Base-by-base conservation (phyloP, 2,113 vertebrate genomes). In the Mohoua ochrocephala region DNA sequence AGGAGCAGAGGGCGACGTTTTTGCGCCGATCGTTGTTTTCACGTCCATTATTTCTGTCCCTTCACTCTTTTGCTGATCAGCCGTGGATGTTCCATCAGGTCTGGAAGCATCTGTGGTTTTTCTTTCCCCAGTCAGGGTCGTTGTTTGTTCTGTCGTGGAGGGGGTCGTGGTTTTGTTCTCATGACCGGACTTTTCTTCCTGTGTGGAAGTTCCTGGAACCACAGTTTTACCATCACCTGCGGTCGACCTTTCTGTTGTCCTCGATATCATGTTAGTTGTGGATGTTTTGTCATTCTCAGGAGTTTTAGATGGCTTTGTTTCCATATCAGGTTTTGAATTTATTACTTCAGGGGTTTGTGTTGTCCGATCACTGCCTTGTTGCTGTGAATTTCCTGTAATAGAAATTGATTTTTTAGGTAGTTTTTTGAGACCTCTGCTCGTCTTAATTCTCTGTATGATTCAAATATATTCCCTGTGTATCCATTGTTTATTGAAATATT, bases 341-440 rank as follows among this genome's bases (percentile, higher is more conserved):
- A 0, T 41, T 50, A 2, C 3, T 52, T 9, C 4, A 3, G 3
- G 6, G 1, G 2, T n/a, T 1, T 4, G 3, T 20, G 1, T 11
- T 24, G 1, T 21, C 3, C 0, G 0, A 2, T 2, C 1, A 7
- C 0, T 11, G 1, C 0, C 2, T 15, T 9, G 0, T 5, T 13
- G 1, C 11, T 37, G 0, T 56, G 57, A 3, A 15, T 64, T 56
- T 35, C 67, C 67, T 80, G 76, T 13, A 50, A 42, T 2, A 27
- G 1, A 33, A 18, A 0, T 41, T 14, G 0, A 2, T 22, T 22
- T 10, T 50, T 35, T 14, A 11, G 0, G 1, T n/a, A 2, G 0
- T 3, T 54, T 35, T 56, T 24, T 0, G 6, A 21, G 21, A 13
- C 1, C 0, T 56, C 1, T 26, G 1, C 0, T n/a, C 2, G 11